Base-by-base conservation (phyloP, 1,140 invertebrate genomes). In the Venturia canescens region DNA sequence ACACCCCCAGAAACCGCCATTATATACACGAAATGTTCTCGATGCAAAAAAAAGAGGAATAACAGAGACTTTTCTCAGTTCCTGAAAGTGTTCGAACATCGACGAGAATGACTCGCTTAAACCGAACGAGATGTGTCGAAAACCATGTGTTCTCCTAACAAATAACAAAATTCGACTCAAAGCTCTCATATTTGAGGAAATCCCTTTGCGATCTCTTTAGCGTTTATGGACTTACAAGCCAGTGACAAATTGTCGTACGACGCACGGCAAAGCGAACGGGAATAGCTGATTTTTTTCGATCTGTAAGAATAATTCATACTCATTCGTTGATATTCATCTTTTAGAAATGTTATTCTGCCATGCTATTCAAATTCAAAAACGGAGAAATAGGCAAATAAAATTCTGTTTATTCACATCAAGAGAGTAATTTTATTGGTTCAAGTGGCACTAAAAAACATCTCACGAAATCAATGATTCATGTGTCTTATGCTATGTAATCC, bases 241-340 rank as follows among this genome's bases (percentile, higher is more conserved):
- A 57, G 7, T n/a, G 75, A 63, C 57, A 34, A 57, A 66, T 50
- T 76, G 74, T 60, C 50, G 53, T 31, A 53, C 38, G 13, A 44
- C 38, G n/a, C n/a, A 44, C 38, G 38, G 38, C 7, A 44, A 44
- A 13, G 7, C 38, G 11, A 9, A 13, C 38, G 38, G 38, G 38
- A 44, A 44, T 44, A 3, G 5, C 3, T 44, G 38, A 4, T 44
- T 44, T 44, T 9, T 44, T 44, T 44, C 13, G n/a, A n/a, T 44
- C 38, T 13, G 5, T 44, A 44, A 3, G 38, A n/a, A n/a, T 5
- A 44, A 6, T 13, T 44, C 3, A 11, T 11, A 44, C 13, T 44
- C 13, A 44, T 44, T 44, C 38, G 3, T 44, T 44, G 0, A 13
- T 44, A 11, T 44, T 44, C 13, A 44, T 44, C 7, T 3, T 34